Conservation (phyloP, 2,888 invertebrate species). For the Hemithea aestivaria region DNA sequence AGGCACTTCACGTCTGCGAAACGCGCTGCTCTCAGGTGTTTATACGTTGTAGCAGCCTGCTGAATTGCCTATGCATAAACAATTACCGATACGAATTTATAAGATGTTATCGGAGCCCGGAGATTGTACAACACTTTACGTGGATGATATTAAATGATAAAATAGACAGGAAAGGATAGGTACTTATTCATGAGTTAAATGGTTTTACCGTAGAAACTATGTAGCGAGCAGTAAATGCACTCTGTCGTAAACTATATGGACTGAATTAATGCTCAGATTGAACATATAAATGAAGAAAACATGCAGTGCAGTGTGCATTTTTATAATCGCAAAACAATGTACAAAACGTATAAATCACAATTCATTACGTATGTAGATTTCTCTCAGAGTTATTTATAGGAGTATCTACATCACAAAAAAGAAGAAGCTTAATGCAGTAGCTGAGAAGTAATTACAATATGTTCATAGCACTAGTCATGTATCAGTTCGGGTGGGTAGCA, state of each 20-base stretch:
- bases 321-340: too few species aligned
- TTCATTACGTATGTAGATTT: too few species aligned
- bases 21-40: conserved; percentile 42
- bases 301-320: too few species aligned
- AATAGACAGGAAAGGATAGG: conserved; percentile 4
- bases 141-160: conserved; percentile 10
- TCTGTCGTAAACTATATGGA: too few species aligned
- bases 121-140: conserved; percentile 6
- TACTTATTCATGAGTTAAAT: conserved; percentile 3
- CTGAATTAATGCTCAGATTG: too few species aligned
- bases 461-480: conserved; percentile 30
- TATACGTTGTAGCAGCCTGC: conserved; percentile 41
- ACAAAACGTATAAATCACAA: too few species aligned
- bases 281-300: too few species aligned
- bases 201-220: background rate
- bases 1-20: conserved; percentile 29
- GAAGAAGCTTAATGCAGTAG: conserved; percentile 20
- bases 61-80: conserved; percentile 51
- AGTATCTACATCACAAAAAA: conserved; percentile 10
- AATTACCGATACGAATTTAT: conserved; percentile 32
- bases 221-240: too few species aligned
- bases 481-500: conserved; percentile 38
- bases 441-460: conserved; percentile 25
- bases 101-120: conserved; percentile 33
- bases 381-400: too few species aligned